These are phyloP conservation scores for Cygnus atratus DNA, from an alignment of 2,113 vertebrate species.

Conservation along the genomic window DNA sequence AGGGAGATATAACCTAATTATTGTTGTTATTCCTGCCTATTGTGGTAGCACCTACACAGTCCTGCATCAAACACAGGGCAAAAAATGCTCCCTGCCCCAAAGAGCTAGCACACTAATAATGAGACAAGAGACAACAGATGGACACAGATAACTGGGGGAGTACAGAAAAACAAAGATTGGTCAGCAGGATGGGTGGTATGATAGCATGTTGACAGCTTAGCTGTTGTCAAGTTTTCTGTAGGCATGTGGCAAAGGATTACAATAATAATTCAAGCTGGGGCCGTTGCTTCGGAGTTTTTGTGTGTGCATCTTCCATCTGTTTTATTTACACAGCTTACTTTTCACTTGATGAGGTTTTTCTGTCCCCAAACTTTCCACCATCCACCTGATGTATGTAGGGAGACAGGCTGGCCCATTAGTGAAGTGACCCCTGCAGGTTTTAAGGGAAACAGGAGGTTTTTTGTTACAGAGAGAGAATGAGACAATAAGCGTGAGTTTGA, in stretches of 20 bases:
- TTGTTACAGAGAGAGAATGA: neutral
- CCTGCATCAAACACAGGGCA: neutral
- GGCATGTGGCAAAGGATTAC: constrained; percentile 48
- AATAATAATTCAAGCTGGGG: constrained; percentile 31
- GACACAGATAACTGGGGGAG: constrained; percentile 56
- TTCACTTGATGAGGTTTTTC: neutral
- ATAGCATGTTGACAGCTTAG: constrained; percentile 52
- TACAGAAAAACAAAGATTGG: constrained; percentile 47
- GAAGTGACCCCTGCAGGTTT: neutral
- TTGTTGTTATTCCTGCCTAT: constrained; percentile 24
- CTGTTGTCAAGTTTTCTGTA: constrained; percentile 56
- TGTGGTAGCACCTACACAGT: constrained; percentile 40
- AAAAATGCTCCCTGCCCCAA: constrained; percentile 45
- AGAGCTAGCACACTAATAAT: constrained; percentile 3
- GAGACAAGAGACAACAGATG: constrained; percentile 60
- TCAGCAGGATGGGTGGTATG: constrained; percentile 44
- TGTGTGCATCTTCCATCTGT: constrained; percentile 49
- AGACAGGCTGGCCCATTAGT: neutral
- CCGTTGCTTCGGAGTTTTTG: neutral
- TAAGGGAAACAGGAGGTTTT: neutral
- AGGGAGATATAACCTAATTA: constrained; percentile 40
- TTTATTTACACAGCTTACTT: constrained; percentile 43
- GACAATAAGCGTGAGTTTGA: neutral
- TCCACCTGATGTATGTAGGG: neutral
- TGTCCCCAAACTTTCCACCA: neutral